Base-by-base conservation (phyloP, 2,797 vertebrate species). In the Urophycis tenuis region DNA sequence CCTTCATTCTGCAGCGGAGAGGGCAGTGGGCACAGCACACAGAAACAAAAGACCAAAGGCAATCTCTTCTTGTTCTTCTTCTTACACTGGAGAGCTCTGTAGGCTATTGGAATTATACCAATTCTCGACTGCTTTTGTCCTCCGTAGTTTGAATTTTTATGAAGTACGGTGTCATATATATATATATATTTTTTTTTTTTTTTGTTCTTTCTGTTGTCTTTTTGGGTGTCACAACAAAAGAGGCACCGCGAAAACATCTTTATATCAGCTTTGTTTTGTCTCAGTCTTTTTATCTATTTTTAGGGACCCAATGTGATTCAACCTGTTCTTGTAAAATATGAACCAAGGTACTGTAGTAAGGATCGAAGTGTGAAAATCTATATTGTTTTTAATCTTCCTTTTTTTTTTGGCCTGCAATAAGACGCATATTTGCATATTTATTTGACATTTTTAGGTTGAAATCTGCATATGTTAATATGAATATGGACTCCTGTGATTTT, bases 41-140 rank as follows among this genome's bases (percentile, higher is more conserved):
- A 91, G 83, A 86, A 89, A 88, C 79, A 85, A 87, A 90, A 91
- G 88, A 91, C 90, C 90, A 92, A 91, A 92, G 89, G 89, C 86
- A 72, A 60, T 85, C 84, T 81, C 86, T 67, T 73, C 74, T 82
- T 87, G 33, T 77, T 80, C 41, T 34, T 33, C 29, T 35, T 45
- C 49, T 86, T 88, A 92, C 88, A 89, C 90, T 91, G 90, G 91
- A 91, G 87, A 88, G 88, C 79, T 85, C 79, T 88, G 77, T 82
- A 83, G 86, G 83, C 82, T 80, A 81, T 88, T 85, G 89, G 82
- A 88, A 85, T 85, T 82, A 88, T 90, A 91, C 82, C 12, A 14
- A 73, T 86, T 88, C 85, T 82, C 85, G 88, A 91, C 88, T 84
- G 87, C 91, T 91, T 91, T 92, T 83, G 85, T 90, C 85, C 72